Base-by-base conservation (phyloP, 2,797 vertebrate species). In the Holocentrus rufus region DNA sequence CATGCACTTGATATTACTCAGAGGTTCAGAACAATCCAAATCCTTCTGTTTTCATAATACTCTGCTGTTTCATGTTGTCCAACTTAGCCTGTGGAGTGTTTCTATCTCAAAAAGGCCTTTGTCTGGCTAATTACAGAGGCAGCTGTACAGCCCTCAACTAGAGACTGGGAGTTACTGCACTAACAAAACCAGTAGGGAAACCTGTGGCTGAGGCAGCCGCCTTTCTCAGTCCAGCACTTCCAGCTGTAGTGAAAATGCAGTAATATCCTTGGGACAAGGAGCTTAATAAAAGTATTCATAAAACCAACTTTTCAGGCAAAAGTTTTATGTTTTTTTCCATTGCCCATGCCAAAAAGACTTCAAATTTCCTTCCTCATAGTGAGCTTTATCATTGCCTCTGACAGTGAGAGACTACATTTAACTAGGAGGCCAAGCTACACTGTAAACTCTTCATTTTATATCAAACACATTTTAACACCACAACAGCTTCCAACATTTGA, bases 61-160 rank as follows among this genome's bases (percentile, higher is more conserved):
- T 81, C 55, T 58, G 71, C 63, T 64, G 20, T 86, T 90, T 86
- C 34, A 74, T 49, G 53, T 83, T 88, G 59, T 83, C 69, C 68
- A 89, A 72, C 4, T 10, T 52, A 49, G 84, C 56, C 80, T 34
- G 27, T 62, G 83, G 69, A 66, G 46, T 60, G 58, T 63, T 57
- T 80, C 79, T 84, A 78, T 79, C 87, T 92, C 72, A 87, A 92
- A 88, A 89, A 81, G 84, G 78, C 76, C 80, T 92, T 92, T 91
- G 91, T 91, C 81, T 87, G 31, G 9, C 73, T 91, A 92, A 92
- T 91, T 92, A 90, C 87, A 91, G 81, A 90, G 86, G 81, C 85
- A 91, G 89, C 77, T 90, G 89, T 82, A 77, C 73, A 85, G 87
- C 71, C 77, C 84, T 87, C 74, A 77, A 81, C 89, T 86, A 91